Evolutionary conservation across 2,113 vertebrate species (phyloP).

Genomic region (Brachypteracias leptosomus): DNA sequence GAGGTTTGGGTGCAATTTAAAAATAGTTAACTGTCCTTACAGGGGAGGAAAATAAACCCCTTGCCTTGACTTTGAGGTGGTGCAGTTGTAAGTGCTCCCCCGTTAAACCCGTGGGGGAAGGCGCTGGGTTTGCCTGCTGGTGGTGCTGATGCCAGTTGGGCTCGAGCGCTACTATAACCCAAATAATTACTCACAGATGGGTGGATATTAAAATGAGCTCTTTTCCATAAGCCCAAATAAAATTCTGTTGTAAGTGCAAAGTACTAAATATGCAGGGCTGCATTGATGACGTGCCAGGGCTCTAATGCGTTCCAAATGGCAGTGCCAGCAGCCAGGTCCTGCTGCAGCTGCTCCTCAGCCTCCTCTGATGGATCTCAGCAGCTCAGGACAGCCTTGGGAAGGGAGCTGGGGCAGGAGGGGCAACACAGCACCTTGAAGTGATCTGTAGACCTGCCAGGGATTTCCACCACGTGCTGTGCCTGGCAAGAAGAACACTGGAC

Average conservation of each 20-base stretch:
- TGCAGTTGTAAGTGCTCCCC: not conserved
- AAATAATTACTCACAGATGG: conserved; percentile 41
- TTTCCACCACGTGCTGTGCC: not conserved
- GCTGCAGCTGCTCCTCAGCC: not conserved
- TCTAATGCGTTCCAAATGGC: not conserved
- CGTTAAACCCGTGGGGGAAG: not conserved
- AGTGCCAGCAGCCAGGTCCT: not conserved
- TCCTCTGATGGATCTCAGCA: fast-evolving
- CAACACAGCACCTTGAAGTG: fast-evolving
- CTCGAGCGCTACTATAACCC: not conserved
- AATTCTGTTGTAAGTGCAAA: not conserved
- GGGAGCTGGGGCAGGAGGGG: not conserved
- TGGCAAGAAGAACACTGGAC: fast-evolving
- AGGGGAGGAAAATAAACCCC: not conserved
- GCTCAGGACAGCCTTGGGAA: not conserved
- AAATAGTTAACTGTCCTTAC: not conserved
- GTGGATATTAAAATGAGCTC: not conserved
- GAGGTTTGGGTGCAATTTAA: not conserved
- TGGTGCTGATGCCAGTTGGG: conserved; percentile 23
- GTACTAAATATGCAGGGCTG: not conserved
- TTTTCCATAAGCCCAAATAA: not conserved
- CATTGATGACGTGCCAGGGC: not conserved
- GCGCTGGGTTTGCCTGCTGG: not conserved
- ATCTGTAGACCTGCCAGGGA: not conserved
- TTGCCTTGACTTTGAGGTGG: not conserved